Evolutionary conservation across 2,113 vertebrate species (phyloP).

Genomic region (Ivindomyrus marchei): DNA sequence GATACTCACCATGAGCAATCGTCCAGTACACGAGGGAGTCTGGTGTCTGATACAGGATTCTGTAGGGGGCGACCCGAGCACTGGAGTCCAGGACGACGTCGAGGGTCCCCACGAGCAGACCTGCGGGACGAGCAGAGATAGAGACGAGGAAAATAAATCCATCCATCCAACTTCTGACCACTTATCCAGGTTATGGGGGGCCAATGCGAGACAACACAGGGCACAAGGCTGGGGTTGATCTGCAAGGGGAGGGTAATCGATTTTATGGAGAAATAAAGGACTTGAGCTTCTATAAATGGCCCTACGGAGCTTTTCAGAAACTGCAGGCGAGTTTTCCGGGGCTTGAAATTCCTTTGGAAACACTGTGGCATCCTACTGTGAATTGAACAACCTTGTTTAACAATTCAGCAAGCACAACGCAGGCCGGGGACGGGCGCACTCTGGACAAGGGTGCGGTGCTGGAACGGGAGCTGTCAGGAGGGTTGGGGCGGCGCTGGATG

Average conservation of each 20-base stretch:
- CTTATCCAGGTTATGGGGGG: background rate
- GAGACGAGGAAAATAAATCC: background rate
- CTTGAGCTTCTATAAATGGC: background rate
- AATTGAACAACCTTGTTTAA: background rate
- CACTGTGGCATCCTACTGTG: background rate
- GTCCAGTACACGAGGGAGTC: constrained; percentile 90
- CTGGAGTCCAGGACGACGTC: constrained; percentile 96
- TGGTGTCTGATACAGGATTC: constrained; percentile 94
- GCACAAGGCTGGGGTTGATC: background rate
- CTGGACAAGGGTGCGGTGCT: background rate
- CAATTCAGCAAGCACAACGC: background rate
- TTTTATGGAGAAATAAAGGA: background rate
- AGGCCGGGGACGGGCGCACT: background rate
- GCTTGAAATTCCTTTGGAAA: background rate
- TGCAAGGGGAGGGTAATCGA: background rate
- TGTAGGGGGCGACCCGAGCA: constrained; percentile 86
- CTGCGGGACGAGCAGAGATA: constrained; percentile 46
- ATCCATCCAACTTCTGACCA: background rate
- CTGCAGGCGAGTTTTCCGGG: background rate
- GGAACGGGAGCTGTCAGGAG: background rate
- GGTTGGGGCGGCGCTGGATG: background rate
- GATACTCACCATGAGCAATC: constrained; percentile 85
- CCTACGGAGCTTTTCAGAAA: background rate
- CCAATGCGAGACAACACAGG: background rate
- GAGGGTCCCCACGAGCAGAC: constrained; percentile 90